Evolutionary conservation across 2,888 invertebrate genomes (phyloP).

Genomic region (Coleophora flavipennella): DNA sequence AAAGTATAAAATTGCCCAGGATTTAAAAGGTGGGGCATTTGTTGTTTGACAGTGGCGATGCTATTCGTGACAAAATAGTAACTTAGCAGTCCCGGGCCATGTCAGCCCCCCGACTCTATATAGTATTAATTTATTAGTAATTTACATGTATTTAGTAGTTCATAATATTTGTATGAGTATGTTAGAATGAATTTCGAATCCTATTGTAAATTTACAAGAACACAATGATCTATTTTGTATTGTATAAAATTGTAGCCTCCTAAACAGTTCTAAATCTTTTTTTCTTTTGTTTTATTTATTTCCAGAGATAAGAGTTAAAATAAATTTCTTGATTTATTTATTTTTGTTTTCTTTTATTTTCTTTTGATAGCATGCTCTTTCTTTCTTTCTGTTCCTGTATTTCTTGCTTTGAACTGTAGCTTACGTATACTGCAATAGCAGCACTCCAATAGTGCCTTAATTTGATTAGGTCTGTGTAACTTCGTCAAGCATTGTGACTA

Average conservation of each 20-base stretch:
- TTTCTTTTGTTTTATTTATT: slow-evolving; percentile 56
- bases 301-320: slow-evolving; percentile 35
- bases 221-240: slow-evolving; percentile 24
- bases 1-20: no score
- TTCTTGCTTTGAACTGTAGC: neutral
- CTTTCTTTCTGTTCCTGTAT: no score
- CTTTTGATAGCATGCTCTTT: slow-evolving; percentile 9
- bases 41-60: no score
- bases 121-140: slow-evolving; percentile 9
- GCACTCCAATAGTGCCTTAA: slow-evolving; percentile 10
- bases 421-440: neutral
- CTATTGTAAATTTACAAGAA: neutral
- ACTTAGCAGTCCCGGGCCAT: no score
- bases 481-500: no score
- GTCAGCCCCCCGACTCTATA: neutral
- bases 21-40: no score
- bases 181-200: neutral
- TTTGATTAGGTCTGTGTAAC: slow-evolving; percentile 1
- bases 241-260: slow-evolving; percentile 39
- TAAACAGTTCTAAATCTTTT: slow-evolving; percentile 33
- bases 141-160: neutral
- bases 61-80: no score
- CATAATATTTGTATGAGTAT: neutral
- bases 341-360: slow-evolving; percentile 28
- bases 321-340: slow-evolving; percentile 46